A percentile compares a stretch with the other conserved stretches of the same genome.
Conservation (phyloP, 2,113 vertebrate species). For the Aegotheles bennettii region DNA sequence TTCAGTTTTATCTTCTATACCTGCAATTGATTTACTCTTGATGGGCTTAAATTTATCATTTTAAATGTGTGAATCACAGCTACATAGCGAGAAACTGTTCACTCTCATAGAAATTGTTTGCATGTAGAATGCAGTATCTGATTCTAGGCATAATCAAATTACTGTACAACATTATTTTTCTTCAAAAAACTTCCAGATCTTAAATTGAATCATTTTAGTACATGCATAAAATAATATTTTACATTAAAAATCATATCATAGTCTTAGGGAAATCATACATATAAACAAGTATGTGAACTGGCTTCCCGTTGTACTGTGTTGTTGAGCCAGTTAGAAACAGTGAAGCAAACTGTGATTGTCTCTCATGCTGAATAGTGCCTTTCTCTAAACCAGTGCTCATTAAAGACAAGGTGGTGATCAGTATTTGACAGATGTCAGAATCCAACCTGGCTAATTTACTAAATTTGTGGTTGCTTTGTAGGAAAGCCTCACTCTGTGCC, state of each 20-base stretch:
- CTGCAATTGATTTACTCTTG: constrained; percentile 72
- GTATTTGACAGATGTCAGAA: neutral
- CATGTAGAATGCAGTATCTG: constrained; percentile 34
- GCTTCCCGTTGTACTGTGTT: neutral
- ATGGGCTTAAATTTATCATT: constrained; percentile 71
- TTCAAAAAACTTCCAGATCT: constrained; percentile 53
- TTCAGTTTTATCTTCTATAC: constrained; percentile 72
- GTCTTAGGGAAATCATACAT: constrained; percentile 14
- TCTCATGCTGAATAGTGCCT: neutral
- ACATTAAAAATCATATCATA: neutral
- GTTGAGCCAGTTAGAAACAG: constrained; percentile 39
- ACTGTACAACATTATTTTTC: constrained; percentile 56
- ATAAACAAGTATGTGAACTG: neutral
- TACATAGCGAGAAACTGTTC: constrained; percentile 41
- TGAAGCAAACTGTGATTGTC: constrained; percentile 3
- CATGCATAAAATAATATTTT: constrained; percentile 25
- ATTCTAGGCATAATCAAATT: constrained; percentile 60
- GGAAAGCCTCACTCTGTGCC: neutral
- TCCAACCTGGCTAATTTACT: constrained; percentile 21
- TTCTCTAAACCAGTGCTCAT: neutral
- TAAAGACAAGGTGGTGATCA: neutral
- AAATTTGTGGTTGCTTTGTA: constrained; percentile 21
- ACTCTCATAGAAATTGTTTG: constrained; percentile 61
- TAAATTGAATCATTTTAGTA: constrained; percentile 57
- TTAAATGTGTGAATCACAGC: constrained; percentile 59